phyloP scores from a whole-genome alignment of 2,113 vertebrate species.

The Struthio camelus region DNA sequence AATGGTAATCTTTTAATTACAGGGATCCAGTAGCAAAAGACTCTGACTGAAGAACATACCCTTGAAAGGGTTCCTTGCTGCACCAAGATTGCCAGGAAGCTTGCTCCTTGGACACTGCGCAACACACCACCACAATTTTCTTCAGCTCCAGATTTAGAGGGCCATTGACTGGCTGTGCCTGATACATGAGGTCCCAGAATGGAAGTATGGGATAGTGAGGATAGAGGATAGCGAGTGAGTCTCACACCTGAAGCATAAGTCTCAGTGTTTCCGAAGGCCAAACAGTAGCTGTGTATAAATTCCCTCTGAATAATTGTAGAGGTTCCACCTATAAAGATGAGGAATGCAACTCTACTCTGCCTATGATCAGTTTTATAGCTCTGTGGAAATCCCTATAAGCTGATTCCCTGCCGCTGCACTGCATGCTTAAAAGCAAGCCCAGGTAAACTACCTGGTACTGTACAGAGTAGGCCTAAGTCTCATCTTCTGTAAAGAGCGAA shows the following conservation, averaged over 20 bases:
- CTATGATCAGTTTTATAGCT: background rate
- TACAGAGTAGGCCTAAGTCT: background rate
- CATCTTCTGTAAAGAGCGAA: background rate
- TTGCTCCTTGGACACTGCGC: background rate
- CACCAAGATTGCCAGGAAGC: background rate
- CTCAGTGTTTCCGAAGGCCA: background rate
- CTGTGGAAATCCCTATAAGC: slow-evolving; percentile 3
- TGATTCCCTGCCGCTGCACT: slow-evolving; percentile 27
- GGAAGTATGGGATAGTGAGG: background rate
- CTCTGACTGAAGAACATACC: background rate
- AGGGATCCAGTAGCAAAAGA: background rate
- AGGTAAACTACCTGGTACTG: background rate
- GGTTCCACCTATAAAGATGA: background rate
- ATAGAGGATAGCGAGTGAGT: background rate
- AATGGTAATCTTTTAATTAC: background rate
- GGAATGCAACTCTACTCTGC: background rate
- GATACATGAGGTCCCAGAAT: background rate
- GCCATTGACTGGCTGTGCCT: background rate
- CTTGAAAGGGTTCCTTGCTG: background rate
- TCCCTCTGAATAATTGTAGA: background rate
- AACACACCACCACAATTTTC: background rate
- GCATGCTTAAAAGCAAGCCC: background rate
- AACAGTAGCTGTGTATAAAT: background rate
- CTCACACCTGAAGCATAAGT: background rate
- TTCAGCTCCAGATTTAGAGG: background rate